Percentiles rank a stretch among this genome's conserved stretches.
These are phyloP conservation scores for Chrysina gloriosa DNA, from an alignment of 2,888 invertebrate genomes.

Conservation along the genomic window DNA sequence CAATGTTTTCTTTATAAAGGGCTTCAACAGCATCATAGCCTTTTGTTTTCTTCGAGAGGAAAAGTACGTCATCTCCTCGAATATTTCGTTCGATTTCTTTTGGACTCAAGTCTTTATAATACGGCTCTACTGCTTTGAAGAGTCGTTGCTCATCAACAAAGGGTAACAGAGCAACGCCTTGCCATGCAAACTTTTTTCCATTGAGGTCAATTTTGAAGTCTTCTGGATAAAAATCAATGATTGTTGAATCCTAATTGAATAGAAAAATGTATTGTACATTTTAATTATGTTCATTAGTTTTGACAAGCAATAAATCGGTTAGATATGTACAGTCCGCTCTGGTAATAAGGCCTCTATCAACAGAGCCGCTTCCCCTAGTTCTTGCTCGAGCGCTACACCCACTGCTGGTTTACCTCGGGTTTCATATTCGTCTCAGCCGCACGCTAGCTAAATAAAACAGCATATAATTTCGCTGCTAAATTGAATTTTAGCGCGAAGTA, in stretches of 20 bases:
- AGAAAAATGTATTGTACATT: slow-evolving; percentile 12
- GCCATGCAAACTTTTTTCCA: slow-evolving; percentile 99
- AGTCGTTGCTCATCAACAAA: slow-evolving; percentile 96
- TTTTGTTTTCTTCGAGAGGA: slow-evolving; percentile 79
- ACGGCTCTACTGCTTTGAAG: slow-evolving; percentile 83
- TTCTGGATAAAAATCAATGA: slow-evolving; percentile 98
- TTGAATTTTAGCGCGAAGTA: background rate
- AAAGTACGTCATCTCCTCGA: slow-evolving; percentile 90
- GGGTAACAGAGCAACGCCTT: slow-evolving; percentile 97
- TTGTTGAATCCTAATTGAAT: slow-evolving; percentile 81
- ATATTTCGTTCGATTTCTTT: slow-evolving; percentile 91
- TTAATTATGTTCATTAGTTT: background rate
- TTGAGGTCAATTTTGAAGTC: slow-evolving; percentile 98
- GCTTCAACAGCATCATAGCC: slow-evolving; percentile 78
- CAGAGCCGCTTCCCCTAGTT: too few species aligned
- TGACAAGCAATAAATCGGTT: background rate
- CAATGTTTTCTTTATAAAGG: slow-evolving; percentile 73
- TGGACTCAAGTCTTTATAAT: slow-evolving; percentile 81
- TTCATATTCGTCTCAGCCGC: too few species aligned
- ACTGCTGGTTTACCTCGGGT: too few species aligned
- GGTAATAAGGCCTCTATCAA: too few species aligned
- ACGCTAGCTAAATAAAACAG: too few species aligned
- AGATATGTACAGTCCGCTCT: too few species aligned
- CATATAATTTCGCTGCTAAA: too few species aligned
- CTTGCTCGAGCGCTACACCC: too few species aligned